Base-by-base conservation (phyloP, 1,140 invertebrate species). In the Leptopilina clavipes region DNA sequence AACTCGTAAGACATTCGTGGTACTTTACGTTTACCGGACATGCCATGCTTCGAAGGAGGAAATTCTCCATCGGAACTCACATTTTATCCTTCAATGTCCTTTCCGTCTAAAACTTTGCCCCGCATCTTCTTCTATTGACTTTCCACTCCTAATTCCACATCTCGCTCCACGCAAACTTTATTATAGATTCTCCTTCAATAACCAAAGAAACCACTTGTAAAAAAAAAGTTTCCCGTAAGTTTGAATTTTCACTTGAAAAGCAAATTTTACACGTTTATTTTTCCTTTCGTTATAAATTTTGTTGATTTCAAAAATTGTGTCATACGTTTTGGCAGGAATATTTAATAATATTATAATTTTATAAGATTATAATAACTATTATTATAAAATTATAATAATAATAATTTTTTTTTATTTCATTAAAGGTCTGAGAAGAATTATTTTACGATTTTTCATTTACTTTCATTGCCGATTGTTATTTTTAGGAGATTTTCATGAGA, bases 81-180 rank as follows among this genome's bases (percentile, higher is more conserved):
- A 71, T 71, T 76, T 54, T 71, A 65, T 59, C 31, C 70, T 75
- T 75, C 25, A 65, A 65, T 31, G 22, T 65, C 22, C 22, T 65
- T 65, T 31, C 59, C 59, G 25, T 65, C 59, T 65, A 65, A 65
- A 65, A 65, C 59, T 79, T 76, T 76, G 72, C 73, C 56, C 70
- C 54, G 74, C 72, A 59, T 74, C 72, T 75, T 43, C 74, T 80
- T 73, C 75, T 80, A 77, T 77, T 70, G 74, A 70, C 70, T 12
- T 72, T 74, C 70, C 31, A 31, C 70, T 79, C 59, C 19, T 73
- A 22, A 44, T 52, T 45, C 48, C 18, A 52, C 45, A 25, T 73
- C 45, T 48, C 14, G 8, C n/a, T 73, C 14, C 9, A 54, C 59
- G 31, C 59, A 65, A 65, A 22, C 59, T 31, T 65, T 31, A 65